Percentiles rank a stretch among this genome's conserved stretches.
Conservation (phyloP, 2,888 invertebrate species). For the Coecobrya sp. region DNA sequence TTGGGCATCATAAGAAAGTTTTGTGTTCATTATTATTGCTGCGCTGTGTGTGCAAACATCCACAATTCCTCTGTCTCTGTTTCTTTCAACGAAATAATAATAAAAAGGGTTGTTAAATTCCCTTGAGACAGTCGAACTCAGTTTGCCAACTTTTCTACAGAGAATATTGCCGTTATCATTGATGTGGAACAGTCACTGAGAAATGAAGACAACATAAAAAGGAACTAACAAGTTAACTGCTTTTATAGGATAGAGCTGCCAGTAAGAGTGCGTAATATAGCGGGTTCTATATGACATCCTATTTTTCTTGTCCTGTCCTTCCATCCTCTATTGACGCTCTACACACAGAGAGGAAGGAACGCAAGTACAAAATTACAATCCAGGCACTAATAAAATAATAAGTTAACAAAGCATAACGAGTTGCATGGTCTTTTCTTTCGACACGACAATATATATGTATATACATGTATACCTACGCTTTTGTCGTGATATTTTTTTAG, state of each 20-base stretch:
- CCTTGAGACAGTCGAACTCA: conserved; percentile 54
- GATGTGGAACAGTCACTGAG: conserved; percentile 25
- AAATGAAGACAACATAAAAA: conserved; percentile 35
- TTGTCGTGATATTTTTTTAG: no score
- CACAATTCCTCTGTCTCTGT: neutral
- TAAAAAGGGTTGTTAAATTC: conserved; percentile 61
- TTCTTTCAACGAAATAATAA: conserved; percentile 9
- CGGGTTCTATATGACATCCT: neutral
- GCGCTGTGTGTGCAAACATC: conserved; percentile 11
- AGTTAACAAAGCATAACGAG: no score
- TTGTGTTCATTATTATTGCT: conserved; percentile 43
- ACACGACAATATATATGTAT: no score
- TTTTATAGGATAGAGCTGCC: neutral
- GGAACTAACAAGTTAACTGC: conserved; percentile 28
- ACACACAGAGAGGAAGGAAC: no score
- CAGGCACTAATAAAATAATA: no score
- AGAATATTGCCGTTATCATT: conserved; percentile 45
- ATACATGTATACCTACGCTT: no score
- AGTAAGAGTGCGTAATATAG: neutral
- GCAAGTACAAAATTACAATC: no score
- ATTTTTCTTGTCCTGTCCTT: neutral
- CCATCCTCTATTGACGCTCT: neutral
- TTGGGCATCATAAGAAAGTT: conserved; percentile 10
- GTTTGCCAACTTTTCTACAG: conserved; percentile 59
- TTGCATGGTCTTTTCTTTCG: no score